Percentiles rank a stretch among this genome's conserved stretches.
phyloP scores from a whole-genome alignment of 1,140 invertebrate genomes.

The Lasaia peninsularis region DNA sequence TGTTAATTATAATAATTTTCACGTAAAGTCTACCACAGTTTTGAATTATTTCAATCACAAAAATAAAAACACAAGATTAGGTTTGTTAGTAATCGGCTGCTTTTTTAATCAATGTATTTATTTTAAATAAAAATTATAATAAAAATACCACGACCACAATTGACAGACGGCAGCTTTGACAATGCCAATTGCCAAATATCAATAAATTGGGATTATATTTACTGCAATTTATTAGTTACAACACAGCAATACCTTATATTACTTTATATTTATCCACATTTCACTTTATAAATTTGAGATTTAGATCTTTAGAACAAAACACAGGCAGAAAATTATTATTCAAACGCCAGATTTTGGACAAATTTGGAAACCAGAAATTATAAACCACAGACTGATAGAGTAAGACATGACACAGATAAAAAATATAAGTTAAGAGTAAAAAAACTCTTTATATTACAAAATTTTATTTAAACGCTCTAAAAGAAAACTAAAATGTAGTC shows the following conservation, averaged over 20 bases:
- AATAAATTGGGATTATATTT: slow-evolving; percentile 1
- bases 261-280: neutral
- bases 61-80: neutral
- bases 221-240: neutral
- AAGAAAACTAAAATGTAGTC: no score
- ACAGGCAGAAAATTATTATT: no score
- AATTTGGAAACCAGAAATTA: no score
- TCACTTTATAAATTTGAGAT: neutral
- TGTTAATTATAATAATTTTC: slow-evolving; percentile 15
- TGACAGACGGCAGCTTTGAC: neutral
- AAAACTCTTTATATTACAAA: neutral
- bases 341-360: no score
- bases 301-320: no score
- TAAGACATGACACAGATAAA: no score
- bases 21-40: neutral
- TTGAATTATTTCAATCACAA: no score
- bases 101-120: neutral
- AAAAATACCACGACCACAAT: neutral
- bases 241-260: neutral
- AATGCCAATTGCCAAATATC: slow-evolving; percentile 10
- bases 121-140: neutral
- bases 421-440: neutral
- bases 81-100: neutral
- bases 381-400: no score
- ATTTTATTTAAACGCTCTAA: no score